Conservation (phyloP, 2,888 invertebrate genomes). For the Phlogophora meticulosa region DNA sequence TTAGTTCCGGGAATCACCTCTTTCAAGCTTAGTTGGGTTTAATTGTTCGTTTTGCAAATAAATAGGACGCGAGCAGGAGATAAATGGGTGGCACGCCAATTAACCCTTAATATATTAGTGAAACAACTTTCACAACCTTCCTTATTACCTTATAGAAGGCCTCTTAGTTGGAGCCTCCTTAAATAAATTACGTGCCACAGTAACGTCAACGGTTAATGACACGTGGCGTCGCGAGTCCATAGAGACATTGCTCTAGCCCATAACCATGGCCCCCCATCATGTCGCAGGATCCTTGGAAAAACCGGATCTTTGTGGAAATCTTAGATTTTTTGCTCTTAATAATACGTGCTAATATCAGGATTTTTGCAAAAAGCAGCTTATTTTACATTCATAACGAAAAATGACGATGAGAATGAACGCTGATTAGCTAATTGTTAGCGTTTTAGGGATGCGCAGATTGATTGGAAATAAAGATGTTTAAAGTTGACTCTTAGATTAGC, state of each 20-base stretch:
- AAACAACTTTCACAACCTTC: slow-evolving; percentile 68
- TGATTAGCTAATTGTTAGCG: no score
- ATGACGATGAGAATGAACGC: no score
- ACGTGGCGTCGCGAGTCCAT: slow-evolving; percentile 47
- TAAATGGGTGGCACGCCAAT: slow-evolving; percentile 61
- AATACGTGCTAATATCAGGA: no score
- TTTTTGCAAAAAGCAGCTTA: no score
- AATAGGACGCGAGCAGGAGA: slow-evolving; percentile 41
- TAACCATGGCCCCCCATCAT: slow-evolving; percentile 29
- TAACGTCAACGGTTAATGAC: slow-evolving; percentile 47
- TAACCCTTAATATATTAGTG: slow-evolving; percentile 69
- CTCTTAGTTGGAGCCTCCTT: slow-evolving; percentile 42
- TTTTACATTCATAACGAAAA: no score
- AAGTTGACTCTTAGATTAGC: no score
- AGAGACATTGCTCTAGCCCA: slow-evolving; percentile 49
- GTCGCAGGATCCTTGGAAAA: background rate
- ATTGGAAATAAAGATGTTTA: no score
- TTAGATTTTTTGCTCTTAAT: no score
- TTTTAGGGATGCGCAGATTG: no score
- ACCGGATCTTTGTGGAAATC: no score
- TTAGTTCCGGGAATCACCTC: slow-evolving; percentile 46
- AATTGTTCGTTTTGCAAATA: slow-evolving; percentile 52
- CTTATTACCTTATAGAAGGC: slow-evolving; percentile 67
- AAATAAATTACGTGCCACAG: slow-evolving; percentile 57
- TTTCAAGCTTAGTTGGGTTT: slow-evolving; percentile 44